These are phyloP conservation scores for Parasteatoda lunata DNA, from an alignment of 2,888 invertebrate genomes.

Conservation along the genomic window DNA sequence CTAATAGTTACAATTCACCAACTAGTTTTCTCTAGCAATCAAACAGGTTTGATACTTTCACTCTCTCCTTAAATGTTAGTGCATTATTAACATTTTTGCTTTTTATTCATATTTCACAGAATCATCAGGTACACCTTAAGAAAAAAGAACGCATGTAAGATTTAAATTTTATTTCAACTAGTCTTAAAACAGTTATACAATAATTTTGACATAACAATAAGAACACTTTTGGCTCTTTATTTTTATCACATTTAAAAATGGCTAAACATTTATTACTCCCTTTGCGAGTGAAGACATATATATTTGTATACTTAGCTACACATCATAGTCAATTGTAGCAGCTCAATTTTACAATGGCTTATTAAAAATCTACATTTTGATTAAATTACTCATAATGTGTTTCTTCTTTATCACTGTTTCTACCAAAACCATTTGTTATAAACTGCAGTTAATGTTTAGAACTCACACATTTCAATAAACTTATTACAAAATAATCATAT, in stretches of 20 bases:
- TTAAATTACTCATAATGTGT: background rate
- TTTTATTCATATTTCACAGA: background rate
- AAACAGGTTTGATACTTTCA: background rate
- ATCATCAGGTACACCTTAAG: background rate
- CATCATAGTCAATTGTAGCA: slow-evolving; percentile 11
- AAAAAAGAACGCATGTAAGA: slow-evolving; percentile 10
- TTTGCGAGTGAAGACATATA: slow-evolving; percentile 22
- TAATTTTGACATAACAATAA: slow-evolving; percentile 62
- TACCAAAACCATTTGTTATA: background rate
- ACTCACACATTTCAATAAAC: background rate
- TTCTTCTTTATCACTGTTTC: background rate
- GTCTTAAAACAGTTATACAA: slow-evolving; percentile 53
- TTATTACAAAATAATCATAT: background rate
- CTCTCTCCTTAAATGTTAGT: background rate
- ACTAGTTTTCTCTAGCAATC: background rate
- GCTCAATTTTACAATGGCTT: slow-evolving; percentile 2
- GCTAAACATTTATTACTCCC: slow-evolving; percentile 45
- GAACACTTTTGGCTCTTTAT: slow-evolving; percentile 61
- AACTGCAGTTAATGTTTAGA: background rate
- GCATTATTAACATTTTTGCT: background rate
- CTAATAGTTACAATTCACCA: background rate
- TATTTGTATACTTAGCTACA: slow-evolving; percentile 20
- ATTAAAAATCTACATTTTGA: slow-evolving; percentile 8
- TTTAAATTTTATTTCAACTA: slow-evolving; percentile 56
- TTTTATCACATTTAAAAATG: slow-evolving; percentile 63